These are phyloP conservation scores for Mythimna ferrago DNA, from an alignment of 2,888 invertebrate genomes.

Conservation along the genomic window DNA sequence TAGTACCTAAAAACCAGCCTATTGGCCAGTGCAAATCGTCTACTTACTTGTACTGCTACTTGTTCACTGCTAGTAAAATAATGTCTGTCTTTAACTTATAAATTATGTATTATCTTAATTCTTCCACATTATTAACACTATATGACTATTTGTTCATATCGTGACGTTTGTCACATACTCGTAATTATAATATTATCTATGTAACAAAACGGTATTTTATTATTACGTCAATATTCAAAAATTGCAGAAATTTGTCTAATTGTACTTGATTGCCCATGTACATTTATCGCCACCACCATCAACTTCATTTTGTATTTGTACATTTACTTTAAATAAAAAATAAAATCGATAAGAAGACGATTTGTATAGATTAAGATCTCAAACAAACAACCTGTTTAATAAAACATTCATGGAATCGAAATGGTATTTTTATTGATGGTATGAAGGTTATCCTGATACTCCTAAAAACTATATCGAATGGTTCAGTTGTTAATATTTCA, in stretches of 20 bases:
- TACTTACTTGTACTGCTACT: not conserved
- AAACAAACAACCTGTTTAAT: conserved; percentile 21
- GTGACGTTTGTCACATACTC: not conserved
- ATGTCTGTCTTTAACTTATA: not conserved
- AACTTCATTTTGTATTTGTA: not conserved
- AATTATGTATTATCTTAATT: not conserved
- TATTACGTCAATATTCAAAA: not conserved
- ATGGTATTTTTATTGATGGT: conserved; percentile 22
- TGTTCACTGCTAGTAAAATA: not conserved
- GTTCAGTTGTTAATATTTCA: not conserved
- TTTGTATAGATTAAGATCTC: conserved; percentile 36
- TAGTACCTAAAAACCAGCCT: not conserved
- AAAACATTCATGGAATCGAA: conserved; percentile 30
- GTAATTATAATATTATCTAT: not conserved
- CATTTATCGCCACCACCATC: not conserved
- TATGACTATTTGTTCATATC: not conserved
- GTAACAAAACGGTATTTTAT: not conserved
- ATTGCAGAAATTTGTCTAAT: not conserved
- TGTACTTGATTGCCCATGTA: not conserved
- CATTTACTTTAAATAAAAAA: not conserved
- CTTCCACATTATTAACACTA: not conserved
- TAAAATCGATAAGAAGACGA: not conserved
- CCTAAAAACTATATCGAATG: not conserved
- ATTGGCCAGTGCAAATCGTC: not conserved
- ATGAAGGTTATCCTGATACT: not conserved